Evolutionary conservation across 2,888 invertebrate genomes (phyloP).

Genomic region (Tetragonula carbonaria): DNA sequence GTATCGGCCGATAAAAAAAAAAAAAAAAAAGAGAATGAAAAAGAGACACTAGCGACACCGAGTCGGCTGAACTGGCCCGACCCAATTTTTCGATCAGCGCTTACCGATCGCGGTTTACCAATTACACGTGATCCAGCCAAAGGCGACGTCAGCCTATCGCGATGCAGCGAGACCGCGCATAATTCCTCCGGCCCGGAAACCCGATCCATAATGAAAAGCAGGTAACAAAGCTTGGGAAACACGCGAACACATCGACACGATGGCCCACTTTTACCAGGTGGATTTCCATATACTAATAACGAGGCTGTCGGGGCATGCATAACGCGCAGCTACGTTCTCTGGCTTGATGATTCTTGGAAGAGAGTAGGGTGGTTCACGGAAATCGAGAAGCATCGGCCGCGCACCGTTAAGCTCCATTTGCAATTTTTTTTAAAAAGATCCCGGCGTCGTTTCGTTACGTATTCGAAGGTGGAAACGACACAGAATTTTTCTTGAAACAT

Average conservation of each 20-base stretch:
- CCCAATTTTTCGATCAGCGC: constrained; percentile 36
- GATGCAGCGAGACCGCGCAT: constrained; percentile 24
- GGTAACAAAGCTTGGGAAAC: constrained; percentile 54
- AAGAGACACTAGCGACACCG: no score
- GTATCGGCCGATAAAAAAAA: no score
- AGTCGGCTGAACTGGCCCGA: constrained; percentile 7
- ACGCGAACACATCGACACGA: constrained; percentile 20
- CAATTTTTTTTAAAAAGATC: no score
- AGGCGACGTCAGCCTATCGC: constrained; percentile 3
- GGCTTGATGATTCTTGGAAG: constrained; percentile 39
- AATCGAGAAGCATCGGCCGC: not conserved
- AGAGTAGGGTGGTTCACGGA: not conserved
- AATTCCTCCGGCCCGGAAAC: constrained; percentile 23
- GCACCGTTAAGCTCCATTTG: not conserved
- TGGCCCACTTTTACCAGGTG: constrained; percentile 48
- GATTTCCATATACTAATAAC: constrained; percentile 57
- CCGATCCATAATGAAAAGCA: constrained; percentile 49
- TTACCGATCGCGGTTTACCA: constrained; percentile 31
- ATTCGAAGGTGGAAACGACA: no score
- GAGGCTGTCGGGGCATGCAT: constrained; percentile 40
- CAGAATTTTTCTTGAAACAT: no score
- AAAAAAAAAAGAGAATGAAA: no score
- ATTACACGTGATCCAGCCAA: constrained; percentile 26
- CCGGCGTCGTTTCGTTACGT: no score
- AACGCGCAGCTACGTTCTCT: constrained; percentile 28